phyloP scores from a whole-genome alignment of 2,888 invertebrate genomes.

The Gari tellinella region DNA sequence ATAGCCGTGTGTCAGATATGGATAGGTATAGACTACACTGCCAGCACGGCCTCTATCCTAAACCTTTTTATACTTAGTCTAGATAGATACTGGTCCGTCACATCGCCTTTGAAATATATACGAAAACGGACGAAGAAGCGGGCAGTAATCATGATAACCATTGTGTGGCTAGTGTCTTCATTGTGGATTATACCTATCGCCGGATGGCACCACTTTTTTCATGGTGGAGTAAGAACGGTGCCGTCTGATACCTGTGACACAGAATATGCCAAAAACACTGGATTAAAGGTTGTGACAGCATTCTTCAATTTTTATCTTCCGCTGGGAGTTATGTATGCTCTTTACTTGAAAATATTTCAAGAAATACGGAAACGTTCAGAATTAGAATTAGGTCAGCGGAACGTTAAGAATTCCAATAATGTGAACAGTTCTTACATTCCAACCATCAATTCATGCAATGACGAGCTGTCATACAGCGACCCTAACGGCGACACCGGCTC shows the following conservation, averaged over 20 bases:
- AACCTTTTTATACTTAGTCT: conserved; percentile 86
- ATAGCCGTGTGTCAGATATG: conserved; percentile 86
- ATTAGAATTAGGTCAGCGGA: conserved; percentile 81
- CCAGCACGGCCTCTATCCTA: conserved; percentile 87
- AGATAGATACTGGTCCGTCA: conserved; percentile 86
- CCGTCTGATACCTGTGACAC: conserved; percentile 85
- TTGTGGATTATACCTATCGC: conserved; percentile 86
- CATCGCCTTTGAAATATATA: conserved; percentile 85
- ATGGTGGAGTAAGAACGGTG: conserved; percentile 77
- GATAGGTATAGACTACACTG: conserved; percentile 87
- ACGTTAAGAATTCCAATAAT: conserved; percentile 46
- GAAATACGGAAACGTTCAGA: conserved; percentile 85
- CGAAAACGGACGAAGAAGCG: conserved; percentile 85
- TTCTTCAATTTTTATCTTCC: conserved; percentile 86
- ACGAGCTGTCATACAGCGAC: conserved; percentile 52
- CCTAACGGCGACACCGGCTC: conserved; percentile 43
- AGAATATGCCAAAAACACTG: conserved; percentile 85
- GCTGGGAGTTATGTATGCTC: conserved; percentile 85
- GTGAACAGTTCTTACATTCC: conserved; percentile 41
- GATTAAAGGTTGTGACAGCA: conserved; percentile 85
- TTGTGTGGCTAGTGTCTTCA: conserved; percentile 85
- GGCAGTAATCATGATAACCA: conserved; percentile 85
- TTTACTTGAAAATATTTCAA: conserved; percentile 85
- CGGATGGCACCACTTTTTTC: conserved; percentile 85
- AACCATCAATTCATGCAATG: conserved; percentile 35